These are phyloP conservation scores for Serinus canaria DNA, from an alignment of 2,113 vertebrate genomes.

Conservation along the genomic window DNA sequence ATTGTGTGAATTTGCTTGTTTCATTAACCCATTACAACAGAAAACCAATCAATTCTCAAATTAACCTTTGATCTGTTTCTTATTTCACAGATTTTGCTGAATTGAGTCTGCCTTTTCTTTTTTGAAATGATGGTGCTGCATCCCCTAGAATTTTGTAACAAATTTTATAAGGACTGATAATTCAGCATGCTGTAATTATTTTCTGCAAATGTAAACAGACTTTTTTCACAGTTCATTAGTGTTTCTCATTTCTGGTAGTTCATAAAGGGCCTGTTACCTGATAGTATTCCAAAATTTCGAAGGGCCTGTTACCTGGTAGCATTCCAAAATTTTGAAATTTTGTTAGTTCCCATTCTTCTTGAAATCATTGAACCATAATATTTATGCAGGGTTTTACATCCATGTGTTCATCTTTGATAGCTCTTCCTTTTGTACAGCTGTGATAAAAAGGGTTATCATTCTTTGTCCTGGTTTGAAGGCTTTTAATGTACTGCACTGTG, in stretches of 20 bases:
- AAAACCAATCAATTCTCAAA: not conserved
- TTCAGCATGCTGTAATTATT: not conserved
- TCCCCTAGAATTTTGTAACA: not conserved
- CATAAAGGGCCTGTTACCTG: not conserved
- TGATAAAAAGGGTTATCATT: not conserved
- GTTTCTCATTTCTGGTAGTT: not conserved
- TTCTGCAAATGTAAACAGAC: not conserved
- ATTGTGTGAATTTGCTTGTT: not conserved
- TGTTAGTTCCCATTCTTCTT: not conserved
- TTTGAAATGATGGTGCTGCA: not conserved
- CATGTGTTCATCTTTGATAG: not conserved
- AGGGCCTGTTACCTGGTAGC: not conserved
- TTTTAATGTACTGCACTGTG: not conserved
- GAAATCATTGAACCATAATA: not conserved
- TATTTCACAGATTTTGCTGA: not conserved
- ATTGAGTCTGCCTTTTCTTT: not conserved
- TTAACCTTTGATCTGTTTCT: not conserved
- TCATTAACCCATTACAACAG: not conserved
- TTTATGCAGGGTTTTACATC: not conserved
- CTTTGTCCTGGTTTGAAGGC: not conserved
- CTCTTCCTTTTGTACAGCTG: not conserved
- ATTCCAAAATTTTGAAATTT: not conserved
- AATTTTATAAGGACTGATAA: not conserved
- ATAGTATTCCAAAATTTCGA: not conserved
- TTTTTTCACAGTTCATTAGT: not conserved